Evolutionary conservation across 2,888 invertebrate genomes (phyloP), one percentile per base, ranked within the genome.

Genomic region (Seira ritae): DNA sequence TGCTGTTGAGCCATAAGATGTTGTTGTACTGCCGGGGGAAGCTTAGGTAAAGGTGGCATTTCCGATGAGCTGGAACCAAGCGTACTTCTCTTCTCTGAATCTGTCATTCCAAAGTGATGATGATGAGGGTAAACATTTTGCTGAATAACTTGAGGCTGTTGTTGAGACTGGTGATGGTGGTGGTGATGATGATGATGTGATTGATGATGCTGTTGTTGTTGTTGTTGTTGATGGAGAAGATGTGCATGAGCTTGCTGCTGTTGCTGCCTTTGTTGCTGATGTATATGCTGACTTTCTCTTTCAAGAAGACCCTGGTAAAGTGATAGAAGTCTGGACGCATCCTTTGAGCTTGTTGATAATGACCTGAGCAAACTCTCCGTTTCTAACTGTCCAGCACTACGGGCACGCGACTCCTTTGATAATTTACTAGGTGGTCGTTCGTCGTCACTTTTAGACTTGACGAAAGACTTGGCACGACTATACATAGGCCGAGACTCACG

Each of bases 371-470:
- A 85, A 82, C 78, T 88, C 75, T 88, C 87, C 23, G 89, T 87
- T 74, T 89, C 89, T 68, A 89, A 73, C 23, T 87, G 86, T 73
- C 88, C 88, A 19, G 88, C 88, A 85, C 88, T 88, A 65, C 89
- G 83, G 55, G 89, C 89, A 20, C 89, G 83, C 42, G 87, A 87
- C 46, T 89, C 87, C 65, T 88, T 87, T 4, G 87, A 87, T 70
- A 89, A 84, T 84, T 86, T 87, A 65, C 85, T 85, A 17, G 87
- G 87, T 17, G 89, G 88, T 68, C 89, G 80, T 78, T 89, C 89
- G 80, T 89, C 89, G 74, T 89, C 89, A 82, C 89, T 89, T 76
- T 89, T 89, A 10, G 85, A 85, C 75, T 89, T 89, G 68, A 89
- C 89, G 80, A 89, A 89, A 76, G 88, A 88, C 85, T 89, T 89